phyloP scores from a whole-genome alignment of 2,113 vertebrate genomes.

The Egretta garzetta region DNA sequence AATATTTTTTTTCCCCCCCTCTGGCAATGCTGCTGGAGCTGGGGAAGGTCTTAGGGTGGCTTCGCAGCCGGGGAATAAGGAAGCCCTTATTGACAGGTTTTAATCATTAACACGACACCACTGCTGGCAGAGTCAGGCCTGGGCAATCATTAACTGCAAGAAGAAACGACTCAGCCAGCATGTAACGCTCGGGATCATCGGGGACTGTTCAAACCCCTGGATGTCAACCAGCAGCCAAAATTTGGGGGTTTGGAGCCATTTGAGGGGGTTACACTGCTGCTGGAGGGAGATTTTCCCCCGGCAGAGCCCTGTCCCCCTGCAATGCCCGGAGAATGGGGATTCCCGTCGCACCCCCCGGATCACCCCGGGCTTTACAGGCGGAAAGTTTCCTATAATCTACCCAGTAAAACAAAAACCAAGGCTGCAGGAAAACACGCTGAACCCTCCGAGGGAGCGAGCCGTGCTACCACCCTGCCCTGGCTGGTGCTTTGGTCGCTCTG shows the following conservation, averaged over 20 bases:
- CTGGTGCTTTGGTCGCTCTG: rapidly evolving
- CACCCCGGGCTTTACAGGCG: neutral
- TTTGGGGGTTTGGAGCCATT: neutral
- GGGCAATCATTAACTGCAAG: neutral
- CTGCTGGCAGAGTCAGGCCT: neutral
- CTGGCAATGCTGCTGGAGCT: neutral
- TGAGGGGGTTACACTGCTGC: neutral
- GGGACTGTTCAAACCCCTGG: rapidly evolving
- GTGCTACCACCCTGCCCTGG: rapidly evolving
- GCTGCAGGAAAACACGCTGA: neutral
- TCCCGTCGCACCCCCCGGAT: neutral
- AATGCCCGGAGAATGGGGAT: rapidly evolving
- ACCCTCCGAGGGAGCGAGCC: rapidly evolving
- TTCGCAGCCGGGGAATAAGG: rapidly evolving
- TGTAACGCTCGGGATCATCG: neutral
- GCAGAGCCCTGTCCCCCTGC: neutral
- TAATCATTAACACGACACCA: neutral
- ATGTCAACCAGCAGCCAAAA: neutral
- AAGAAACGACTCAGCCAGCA: neutral
- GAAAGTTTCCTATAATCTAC: neutral
- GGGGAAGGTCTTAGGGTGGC: rapidly evolving
- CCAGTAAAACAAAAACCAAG: neutral
- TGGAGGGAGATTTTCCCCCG: neutral
- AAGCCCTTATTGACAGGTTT: neutral
- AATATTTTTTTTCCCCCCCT: neutral